A percentile compares a stretch with the other conserved stretches of the same genome.
Evolutionary conservation across 2,888 invertebrate genomes (phyloP).

Genomic region (Hetaerina titia): DNA sequence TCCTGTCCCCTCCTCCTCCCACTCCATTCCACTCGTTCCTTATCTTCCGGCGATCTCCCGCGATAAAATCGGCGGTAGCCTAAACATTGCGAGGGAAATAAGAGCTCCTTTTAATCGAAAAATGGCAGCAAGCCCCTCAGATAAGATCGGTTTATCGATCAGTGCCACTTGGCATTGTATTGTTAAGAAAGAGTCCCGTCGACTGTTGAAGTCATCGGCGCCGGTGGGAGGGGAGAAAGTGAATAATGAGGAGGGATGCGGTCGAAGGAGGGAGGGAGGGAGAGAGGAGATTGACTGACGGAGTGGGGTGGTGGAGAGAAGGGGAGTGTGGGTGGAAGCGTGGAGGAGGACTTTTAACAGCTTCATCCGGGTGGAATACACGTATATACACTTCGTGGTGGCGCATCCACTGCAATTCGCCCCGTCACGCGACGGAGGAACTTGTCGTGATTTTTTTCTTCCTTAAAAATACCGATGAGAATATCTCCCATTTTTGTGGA

Average conservation of each 20-base stretch:
- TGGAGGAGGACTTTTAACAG: background rate
- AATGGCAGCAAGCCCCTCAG: slow-evolving; percentile 16
- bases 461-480: too few relatives aligned
- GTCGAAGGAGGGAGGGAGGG: background rate
- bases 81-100: background rate
- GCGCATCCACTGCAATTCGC: background rate
- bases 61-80: slow-evolving; percentile 39
- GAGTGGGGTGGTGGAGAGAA: background rate
- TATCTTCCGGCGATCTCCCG: slow-evolving; percentile 1
- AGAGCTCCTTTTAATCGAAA: slow-evolving; percentile 39
- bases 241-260: background rate
- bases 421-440: background rate
- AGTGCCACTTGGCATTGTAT: slow-evolving; percentile 35
- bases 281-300: background rate
- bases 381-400: background rate
- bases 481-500: too few relatives aligned
- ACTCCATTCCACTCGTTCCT: background rate
- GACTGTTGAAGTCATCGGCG: slow-evolving; percentile 25
- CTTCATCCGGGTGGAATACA: background rate
- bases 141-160: slow-evolving; percentile 31
- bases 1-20: background rate
- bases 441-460: too few relatives aligned
- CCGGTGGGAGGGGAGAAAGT: slow-evolving; percentile 5
- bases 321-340: background rate
- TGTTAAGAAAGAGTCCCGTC: background rate